Evolutionary conservation across 2,888 invertebrate genomes (phyloP), one percentile per base, ranked within the genome.

Genomic region (Clostera curtula): DNA sequence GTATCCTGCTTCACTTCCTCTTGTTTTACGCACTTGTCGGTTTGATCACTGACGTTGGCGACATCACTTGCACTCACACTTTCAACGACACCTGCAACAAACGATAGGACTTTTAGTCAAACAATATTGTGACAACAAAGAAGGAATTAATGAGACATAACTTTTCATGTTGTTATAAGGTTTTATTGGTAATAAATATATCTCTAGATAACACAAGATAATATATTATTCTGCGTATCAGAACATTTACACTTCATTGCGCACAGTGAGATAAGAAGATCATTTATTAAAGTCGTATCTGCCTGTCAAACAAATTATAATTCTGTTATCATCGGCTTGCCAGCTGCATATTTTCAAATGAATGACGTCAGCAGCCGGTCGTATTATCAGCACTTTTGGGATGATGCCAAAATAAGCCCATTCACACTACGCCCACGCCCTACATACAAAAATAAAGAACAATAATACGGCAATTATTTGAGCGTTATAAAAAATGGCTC

Each of bases 21-120:
- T 41, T 61, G 56, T 56, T 71, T 77, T 54, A 72, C 71, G 69
- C 82, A 80, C 80, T 79, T 74, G 62, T 60, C 63, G 52, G 53
- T 68, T 61, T 68, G 69, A 60, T 71, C 76, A 74, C 72, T 75
- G 58, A 68, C 68, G 41, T 68, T 66, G 59, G 57, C 61, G 53
- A 70, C 79, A 79, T 79, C 71, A 73, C 76, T 74, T 51, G 72
- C 73, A 70, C 69, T 74, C 46, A 67, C 76, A 74, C 72, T 73
- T 41, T 73, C 76, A 41, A 68, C 47, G 34, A 51, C 71, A 77
- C 76, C 82, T 83, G 77, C 2, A 83, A 80, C 79, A 79, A 72
- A 48, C 22, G 21, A 54, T 42, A 55, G 11, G 16, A 30, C n/a
- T n/a, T n/a, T n/a, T n/a, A n/a, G n/a, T n/a, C n/a, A n/a, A n/a